Conservation (phyloP, 2,113 vertebrate species). For the Oxygymnocypris stewartii region DNA sequence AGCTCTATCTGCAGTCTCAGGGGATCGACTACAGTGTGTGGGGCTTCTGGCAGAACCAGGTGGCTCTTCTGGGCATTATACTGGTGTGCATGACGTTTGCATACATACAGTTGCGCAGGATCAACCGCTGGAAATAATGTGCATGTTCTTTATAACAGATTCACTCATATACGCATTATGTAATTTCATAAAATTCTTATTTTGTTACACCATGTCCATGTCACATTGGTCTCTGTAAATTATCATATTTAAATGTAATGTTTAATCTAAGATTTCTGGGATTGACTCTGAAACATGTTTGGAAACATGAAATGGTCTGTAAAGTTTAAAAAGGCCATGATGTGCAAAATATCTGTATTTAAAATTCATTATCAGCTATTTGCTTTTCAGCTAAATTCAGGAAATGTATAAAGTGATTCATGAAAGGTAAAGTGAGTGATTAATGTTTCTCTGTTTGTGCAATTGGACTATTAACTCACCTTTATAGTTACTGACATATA, state of each 20-base stretch:
- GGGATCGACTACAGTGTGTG: constrained; percentile 75
- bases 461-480: background rate
- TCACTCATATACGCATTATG: background rate
- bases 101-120: constrained; percentile 73
- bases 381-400: background rate
- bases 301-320: background rate
- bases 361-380: background rate
- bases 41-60: constrained; percentile 81
- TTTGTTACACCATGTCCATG: background rate
- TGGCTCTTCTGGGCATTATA: constrained; percentile 75
- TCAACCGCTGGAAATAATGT: constrained; percentile 76
- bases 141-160: background rate
- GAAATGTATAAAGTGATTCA: background rate
- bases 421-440: background rate
- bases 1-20: constrained; percentile 66
- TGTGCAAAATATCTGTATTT: background rate
- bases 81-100: constrained; percentile 69
- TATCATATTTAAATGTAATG: no score
- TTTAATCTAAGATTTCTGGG: no score
- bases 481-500: constrained; percentile 13
- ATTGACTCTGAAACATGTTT: background rate
- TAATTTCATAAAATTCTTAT: background rate
- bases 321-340: background rate
- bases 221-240: no score
- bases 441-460: background rate